Conservation (phyloP, 2,888 invertebrate species). For the Ornithoptera alexandrae region DNA sequence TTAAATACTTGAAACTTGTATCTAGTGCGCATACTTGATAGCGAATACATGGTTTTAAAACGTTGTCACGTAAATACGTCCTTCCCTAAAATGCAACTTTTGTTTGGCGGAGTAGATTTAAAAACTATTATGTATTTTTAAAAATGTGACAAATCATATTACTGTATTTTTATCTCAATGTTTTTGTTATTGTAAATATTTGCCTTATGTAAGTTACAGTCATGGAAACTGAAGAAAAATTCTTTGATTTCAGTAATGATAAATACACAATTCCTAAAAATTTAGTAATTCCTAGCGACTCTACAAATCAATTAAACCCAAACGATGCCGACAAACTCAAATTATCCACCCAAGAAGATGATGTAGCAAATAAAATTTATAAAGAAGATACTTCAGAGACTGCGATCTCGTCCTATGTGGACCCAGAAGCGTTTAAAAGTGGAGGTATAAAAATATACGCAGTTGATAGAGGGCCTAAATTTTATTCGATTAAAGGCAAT, state of each 20-base stretch:
- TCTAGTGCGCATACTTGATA: too few species aligned
- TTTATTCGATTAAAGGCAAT: conserved; percentile 49
- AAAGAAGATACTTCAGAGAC: not conserved
- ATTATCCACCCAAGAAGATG: not conserved
- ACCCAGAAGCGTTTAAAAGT: conserved; percentile 6
- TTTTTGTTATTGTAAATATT: not conserved
- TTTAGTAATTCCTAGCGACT: not conserved
- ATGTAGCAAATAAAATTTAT: not conserved
- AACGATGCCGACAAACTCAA: not conserved
- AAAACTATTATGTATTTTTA: too few species aligned
- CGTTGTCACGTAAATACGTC: too few species aligned
- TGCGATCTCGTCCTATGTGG: not conserved
- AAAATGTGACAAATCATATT: too few species aligned
- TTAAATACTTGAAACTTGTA: too few species aligned
- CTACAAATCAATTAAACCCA: not conserved
- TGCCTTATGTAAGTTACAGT: not conserved
- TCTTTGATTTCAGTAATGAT: not conserved
- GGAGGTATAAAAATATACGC: conserved; percentile 39
- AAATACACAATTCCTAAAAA: not conserved
- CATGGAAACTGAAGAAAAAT: not conserved
- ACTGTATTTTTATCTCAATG: not conserved
- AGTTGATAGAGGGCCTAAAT: conserved; percentile 47
- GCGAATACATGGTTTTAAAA: too few species aligned
- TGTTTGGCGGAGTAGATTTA: too few species aligned
- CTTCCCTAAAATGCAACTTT: too few species aligned